Evolutionary conservation across 2,888 invertebrate species (phyloP), one percentile per base, ranked within the genome.

Genomic region (Zelleria hepariella): DNA sequence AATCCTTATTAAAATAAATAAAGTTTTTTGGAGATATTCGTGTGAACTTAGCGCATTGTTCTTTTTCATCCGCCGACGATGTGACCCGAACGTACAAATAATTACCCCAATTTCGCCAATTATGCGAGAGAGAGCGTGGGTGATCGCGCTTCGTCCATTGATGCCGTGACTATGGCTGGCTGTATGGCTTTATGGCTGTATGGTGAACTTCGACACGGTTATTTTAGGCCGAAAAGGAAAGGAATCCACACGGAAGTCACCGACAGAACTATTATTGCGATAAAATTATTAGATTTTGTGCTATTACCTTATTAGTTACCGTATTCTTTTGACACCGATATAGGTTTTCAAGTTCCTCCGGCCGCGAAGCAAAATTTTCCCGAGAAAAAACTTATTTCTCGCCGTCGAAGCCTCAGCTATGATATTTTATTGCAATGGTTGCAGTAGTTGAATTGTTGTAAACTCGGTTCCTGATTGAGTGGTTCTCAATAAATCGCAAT

Each of bases 41-140:
- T 42, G 32, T 10, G 32, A 42, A 42, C 15, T 15, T 15, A 42
- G 15, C 15, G 15, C 25, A 48, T 47, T 57, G 57, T 21, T 32
- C 23, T 7, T 21, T 18, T 24, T 23, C 66, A 70, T 73, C 72
- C 74, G 72, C 6, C 51, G 23, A n/a, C n/a, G n/a, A n/a, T n/a
- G n/a, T 21, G 1, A 10, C 4, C 18, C 20, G 8, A 49, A 25
- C 20, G 6, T 78, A n/a, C n/a, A 77, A 79, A 77, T 80, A 79
- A 83, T 80, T 73, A 76, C 66, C 72, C 67, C 80, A 79, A 86
- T 83, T 79, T 81, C 67, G 75, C 70, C 81, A 85, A 84, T 82
- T 80, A 81, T 72, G 70, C 68, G 70, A 72, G 68, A 69, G 51
- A 61, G 63, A 63, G 77, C 75, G 82, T 78, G 75, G 76, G 77